These are phyloP conservation scores for Uloborus diversus DNA, from an alignment of 1,140 invertebrate genomes.

Conservation along the genomic window DNA sequence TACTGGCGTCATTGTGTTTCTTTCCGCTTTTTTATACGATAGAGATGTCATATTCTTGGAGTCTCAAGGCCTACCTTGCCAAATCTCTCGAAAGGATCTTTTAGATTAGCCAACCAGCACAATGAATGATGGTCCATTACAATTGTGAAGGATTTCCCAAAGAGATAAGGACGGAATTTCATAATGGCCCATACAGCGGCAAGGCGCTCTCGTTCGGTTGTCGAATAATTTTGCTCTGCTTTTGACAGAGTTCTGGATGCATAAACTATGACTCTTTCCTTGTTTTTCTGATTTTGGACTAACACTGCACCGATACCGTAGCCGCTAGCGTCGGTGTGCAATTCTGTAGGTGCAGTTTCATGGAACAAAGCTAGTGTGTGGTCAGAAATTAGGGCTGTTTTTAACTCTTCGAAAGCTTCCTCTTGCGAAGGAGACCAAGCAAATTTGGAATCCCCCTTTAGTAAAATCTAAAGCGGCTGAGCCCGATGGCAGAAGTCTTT, in stretches of 20 bases:
- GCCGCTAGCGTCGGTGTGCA: neutral
- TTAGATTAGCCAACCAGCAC: neutral
- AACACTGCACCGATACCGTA: neutral
- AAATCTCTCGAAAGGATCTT: neutral
- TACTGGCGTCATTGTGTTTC: neutral
- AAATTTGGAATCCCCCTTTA: no score
- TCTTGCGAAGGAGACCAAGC: neutral
- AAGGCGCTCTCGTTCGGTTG: neutral
- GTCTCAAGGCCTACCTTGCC: neutral
- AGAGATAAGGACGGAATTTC: neutral
- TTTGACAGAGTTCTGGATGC: neutral
- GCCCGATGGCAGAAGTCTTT: no score
- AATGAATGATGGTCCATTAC: neutral
- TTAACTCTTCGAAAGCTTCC: neutral
- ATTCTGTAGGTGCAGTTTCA: neutral
- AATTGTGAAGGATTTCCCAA: neutral
- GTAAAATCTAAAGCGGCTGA: no score
- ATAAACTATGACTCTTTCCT: neutral
- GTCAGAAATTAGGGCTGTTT: neutral
- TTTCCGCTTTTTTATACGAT: neutral
- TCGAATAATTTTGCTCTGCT: neutral
- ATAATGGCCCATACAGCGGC: neutral
- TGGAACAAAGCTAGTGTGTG: neutral
- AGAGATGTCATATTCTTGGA: neutral
- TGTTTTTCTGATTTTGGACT: neutral